Conservation (phyloP, 2,888 invertebrate species). For the Coecobrya sp. region DNA sequence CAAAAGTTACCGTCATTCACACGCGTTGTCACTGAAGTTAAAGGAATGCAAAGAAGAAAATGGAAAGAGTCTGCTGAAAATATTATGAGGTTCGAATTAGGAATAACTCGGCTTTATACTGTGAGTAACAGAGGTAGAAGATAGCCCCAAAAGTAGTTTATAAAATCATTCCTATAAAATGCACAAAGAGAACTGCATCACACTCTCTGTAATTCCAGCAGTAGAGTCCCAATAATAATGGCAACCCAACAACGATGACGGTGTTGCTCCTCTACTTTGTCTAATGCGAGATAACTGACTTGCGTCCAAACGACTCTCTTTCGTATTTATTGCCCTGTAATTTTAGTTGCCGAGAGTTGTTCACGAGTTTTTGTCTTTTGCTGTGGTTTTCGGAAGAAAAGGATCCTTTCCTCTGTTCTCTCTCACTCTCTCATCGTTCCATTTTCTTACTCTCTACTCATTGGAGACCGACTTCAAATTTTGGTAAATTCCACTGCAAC, state of each 20-base stretch:
- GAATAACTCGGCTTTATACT: too few species aligned
- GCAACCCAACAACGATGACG: not conserved
- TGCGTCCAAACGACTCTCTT: constrained; percentile 74
- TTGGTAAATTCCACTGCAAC: constrained; percentile 70
- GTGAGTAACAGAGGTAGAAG: too few species aligned
- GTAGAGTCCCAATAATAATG: not conserved
- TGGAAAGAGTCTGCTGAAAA: too few species aligned
- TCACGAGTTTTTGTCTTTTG: constrained; percentile 62
- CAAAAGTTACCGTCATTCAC: not conserved
- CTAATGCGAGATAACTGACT: constrained; percentile 48
- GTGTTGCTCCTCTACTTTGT: constrained; percentile 3
- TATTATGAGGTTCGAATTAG: too few species aligned
- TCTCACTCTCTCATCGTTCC: not conserved
- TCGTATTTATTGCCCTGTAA: constrained; percentile 75
- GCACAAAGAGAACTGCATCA: not conserved
- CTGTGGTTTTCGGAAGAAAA: not conserved
- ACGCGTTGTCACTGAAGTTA: too few species aligned
- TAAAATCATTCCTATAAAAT: not conserved
- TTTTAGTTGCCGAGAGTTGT: constrained; percentile 78
- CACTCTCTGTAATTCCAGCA: not conserved
- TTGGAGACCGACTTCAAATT: constrained; percentile 71
- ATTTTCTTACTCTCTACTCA: constrained; percentile 27
- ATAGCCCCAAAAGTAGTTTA: not conserved
- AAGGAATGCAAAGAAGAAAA: too few species aligned
- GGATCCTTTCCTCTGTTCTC: not conserved